A percentile compares a stretch with the other conserved stretches of the same genome.
phyloP scores from a whole-genome alignment of 2,113 vertebrate genomes.

The Indicator maculatus region DNA sequence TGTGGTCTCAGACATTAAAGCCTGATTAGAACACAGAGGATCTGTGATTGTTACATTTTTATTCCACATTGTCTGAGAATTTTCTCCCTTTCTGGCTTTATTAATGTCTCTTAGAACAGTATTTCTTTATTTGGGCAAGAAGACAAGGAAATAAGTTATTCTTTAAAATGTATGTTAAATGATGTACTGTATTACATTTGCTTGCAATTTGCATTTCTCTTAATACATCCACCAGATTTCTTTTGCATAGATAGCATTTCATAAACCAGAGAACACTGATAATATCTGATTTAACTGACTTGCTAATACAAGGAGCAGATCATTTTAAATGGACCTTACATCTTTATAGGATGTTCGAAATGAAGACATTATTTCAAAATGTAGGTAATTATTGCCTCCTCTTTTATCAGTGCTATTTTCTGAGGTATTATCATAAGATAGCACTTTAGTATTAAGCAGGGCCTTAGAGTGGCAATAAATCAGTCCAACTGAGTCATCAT shows the following conservation, averaged over 20 bases:
- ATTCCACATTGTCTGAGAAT: not conserved
- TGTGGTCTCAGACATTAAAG: conserved; percentile 4
- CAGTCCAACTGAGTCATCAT: conserved; percentile 96
- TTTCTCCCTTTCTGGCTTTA: not conserved
- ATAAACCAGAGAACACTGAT: conserved; percentile 65
- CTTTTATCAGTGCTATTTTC: conserved; percentile 84
- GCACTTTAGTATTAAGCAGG: conserved; percentile 84
- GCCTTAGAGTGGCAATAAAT: conserved; percentile 92
- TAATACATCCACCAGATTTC: conserved; percentile 48
- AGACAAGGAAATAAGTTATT: conserved; percentile 58
- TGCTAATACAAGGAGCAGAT: conserved; percentile 79
- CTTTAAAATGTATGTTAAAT: conserved; percentile 62
- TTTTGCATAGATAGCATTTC: conserved; percentile 56
- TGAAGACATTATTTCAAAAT: conserved; percentile 85
- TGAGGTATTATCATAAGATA: conserved; percentile 95
- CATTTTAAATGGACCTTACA: conserved; percentile 80
- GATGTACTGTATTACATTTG: conserved; percentile 49
- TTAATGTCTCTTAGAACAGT: not conserved
- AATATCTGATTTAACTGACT: conserved; percentile 76
- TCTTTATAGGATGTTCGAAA: conserved; percentile 81
- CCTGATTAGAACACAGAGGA: not conserved
- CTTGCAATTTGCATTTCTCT: conserved; percentile 69
- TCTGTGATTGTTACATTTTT: not conserved
- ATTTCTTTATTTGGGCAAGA: conserved; percentile 39
- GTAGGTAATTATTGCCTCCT: conserved; percentile 84